Evolutionary conservation across 2,888 invertebrate genomes (phyloP).

Genomic region (Nudaria mundana): DNA sequence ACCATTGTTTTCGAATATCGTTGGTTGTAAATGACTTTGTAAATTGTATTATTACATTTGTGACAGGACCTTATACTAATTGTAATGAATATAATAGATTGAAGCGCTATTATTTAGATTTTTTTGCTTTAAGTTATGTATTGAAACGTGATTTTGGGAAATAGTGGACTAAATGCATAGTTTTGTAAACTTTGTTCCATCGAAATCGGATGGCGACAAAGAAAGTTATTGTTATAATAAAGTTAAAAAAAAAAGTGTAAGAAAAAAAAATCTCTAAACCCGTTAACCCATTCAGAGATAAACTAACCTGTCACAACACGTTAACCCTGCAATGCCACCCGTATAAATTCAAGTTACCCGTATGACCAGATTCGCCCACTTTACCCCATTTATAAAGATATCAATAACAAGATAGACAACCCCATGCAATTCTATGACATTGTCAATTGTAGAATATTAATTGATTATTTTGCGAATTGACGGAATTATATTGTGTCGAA

Average conservation of each 20-base stretch:
- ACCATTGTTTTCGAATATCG: conserved; percentile 32
- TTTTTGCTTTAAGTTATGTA: no score
- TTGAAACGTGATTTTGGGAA: no score
- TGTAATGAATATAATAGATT: no score
- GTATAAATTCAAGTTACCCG: conserved; percentile 74
- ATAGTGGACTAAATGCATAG: no score
- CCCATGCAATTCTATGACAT: conserved; percentile 49
- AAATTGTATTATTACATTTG: no score
- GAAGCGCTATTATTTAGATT: no score
- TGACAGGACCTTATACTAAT: no score
- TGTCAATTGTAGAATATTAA: conserved; percentile 61
- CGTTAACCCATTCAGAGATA: conserved; percentile 40
- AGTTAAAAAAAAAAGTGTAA: no score
- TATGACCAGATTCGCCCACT: conserved; percentile 70
- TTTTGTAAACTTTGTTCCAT: no score
- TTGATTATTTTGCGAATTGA: conserved; percentile 70
- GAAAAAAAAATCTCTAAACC: not conserved
- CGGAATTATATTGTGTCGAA: conserved; percentile 56
- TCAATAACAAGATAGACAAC: conserved; percentile 72
- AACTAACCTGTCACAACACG: conserved; percentile 63
- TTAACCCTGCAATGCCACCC: conserved; percentile 54
- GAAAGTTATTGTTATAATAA: no score
- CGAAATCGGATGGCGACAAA: no score
- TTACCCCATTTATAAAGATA: conserved; percentile 76
- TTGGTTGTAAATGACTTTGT: conserved; percentile 27